Base-by-base conservation (phyloP, 2,113 vertebrate species). In the Notothenia rossii region DNA sequence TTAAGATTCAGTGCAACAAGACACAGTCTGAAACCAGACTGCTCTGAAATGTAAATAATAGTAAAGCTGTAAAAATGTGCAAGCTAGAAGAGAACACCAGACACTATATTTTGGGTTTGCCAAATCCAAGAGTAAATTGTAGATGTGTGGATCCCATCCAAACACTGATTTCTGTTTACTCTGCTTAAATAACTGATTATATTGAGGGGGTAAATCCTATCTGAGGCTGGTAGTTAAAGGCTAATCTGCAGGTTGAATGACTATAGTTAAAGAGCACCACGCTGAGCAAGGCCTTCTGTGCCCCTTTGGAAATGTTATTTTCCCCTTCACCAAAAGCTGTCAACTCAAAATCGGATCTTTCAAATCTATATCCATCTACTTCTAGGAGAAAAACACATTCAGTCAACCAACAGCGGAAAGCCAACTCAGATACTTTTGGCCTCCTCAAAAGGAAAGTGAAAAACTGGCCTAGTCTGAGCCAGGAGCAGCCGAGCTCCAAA, bases 181-280 rank as follows among this genome's bases (percentile, higher is more conserved):
- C 50, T 81, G 84, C 82, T 84, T 82, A 90, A 91, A 92, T 89
- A 73, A 86, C 78, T 79, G 89, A 55, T 91, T 90, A 78, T 43
- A 66, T 36, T 2, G 7, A 79, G 36, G 49, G 36, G 45, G 55
- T 50, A 49, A 74, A 18, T 50, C 70, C 55, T 7, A 53, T 55
- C 70, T 55, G 58, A 84, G 79, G 49, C 73, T 66, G 67, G 64
- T 88, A 80, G 77, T 92, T 94, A 91, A 83, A 86, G 78, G 67
- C 73, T 90, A 84, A 90, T 86, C 82, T 74, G 60, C 49, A 72
- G 65, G 62, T 50, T 81, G 22, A 82, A 85, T 67, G 64, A 85
- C 86, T 78, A 72, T 90, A 20, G 73, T 91, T 90, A 78, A 64
- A 74, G 66, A 66, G 25, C 59, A 71, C 60, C 13, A 70, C 13